A percentile compares a stretch with the other conserved stretches of the same genome.
These are phyloP conservation scores for Phylloscopus trochilus DNA, from an alignment of 2,113 vertebrate genomes.

Conservation along the genomic window DNA sequence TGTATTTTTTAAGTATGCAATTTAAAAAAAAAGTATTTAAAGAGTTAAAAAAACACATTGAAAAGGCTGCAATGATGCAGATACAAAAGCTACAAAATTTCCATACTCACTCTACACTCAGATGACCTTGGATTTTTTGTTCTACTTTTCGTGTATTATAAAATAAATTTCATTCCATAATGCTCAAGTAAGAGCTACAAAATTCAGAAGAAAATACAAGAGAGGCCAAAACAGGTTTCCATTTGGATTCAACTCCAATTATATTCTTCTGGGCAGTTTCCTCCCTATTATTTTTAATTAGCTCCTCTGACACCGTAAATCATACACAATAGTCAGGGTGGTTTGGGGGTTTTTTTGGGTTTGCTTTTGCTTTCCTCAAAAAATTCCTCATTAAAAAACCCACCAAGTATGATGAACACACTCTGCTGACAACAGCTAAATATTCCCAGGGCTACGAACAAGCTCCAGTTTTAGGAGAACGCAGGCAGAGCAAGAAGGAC, in stretches of 20 bases:
- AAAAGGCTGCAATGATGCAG: not conserved
- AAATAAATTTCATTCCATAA: not conserved
- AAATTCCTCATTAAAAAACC: not conserved
- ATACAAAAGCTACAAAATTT: not conserved
- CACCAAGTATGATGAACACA: not conserved
- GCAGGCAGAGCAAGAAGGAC: not conserved
- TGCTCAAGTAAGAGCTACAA: not conserved
- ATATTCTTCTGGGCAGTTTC: not conserved
- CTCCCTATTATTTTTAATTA: constrained; percentile 47
- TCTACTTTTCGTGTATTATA: not conserved
- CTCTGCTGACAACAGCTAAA: not conserved
- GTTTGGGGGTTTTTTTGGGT: not conserved
- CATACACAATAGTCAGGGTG: not conserved
- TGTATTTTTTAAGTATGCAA: not conserved
- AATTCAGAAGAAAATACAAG: not conserved
- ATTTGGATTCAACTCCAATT: constrained; percentile 11
- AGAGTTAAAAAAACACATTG: not conserved
- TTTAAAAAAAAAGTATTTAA: not conserved
- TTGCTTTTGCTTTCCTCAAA: not conserved
- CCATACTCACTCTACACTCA: not conserved
- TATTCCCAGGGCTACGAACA: not conserved
- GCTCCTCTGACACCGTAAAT: constrained; percentile 8
- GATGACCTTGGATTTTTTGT: not conserved
- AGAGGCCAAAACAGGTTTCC: not conserved
- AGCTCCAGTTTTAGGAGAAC: not conserved